phyloP scores from a whole-genome alignment of 2,113 vertebrate species.

The Merops nubicus region DNA sequence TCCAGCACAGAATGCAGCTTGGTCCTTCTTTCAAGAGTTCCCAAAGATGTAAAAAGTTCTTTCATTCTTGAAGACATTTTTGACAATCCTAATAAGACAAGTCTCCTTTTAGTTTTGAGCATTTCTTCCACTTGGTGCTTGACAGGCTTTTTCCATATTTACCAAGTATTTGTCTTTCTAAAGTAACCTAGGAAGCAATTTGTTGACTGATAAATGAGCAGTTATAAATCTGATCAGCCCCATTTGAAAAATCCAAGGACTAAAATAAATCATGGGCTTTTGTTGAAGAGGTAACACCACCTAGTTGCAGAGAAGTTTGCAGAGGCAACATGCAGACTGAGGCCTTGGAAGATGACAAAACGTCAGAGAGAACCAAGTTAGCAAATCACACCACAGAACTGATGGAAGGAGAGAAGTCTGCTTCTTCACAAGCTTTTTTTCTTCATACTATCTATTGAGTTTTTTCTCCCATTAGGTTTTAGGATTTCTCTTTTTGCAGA shows the following conservation, averaged over 20 bases:
- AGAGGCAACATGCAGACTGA: neutral
- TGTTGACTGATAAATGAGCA: neutral
- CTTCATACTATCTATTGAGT: neutral
- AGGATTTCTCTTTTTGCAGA: neutral
- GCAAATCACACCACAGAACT: neutral
- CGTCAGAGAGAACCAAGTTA: neutral
- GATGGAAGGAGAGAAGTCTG: neutral
- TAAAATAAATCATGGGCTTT: neutral
- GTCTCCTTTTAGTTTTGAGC: neutral
- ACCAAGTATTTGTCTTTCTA: neutral
- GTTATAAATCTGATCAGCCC: neutral
- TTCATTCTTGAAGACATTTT: neutral
- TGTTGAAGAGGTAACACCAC: rapidly evolving
- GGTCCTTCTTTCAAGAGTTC: neutral
- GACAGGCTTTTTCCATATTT: neutral
- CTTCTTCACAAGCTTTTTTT: neutral
- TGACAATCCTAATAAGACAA: neutral
- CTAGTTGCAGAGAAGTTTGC: neutral
- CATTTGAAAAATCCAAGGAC: neutral
- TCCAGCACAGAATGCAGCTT: neutral
- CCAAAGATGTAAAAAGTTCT: too few species aligned
- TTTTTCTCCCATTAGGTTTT: neutral
- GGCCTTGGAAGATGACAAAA: neutral
- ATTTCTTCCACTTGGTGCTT: neutral
- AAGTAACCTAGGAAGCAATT: neutral